Evolutionary conservation across 2,888 invertebrate genomes (phyloP), one percentile per base, ranked within the genome.

Genomic region (Acanthosepion esculentum): DNA sequence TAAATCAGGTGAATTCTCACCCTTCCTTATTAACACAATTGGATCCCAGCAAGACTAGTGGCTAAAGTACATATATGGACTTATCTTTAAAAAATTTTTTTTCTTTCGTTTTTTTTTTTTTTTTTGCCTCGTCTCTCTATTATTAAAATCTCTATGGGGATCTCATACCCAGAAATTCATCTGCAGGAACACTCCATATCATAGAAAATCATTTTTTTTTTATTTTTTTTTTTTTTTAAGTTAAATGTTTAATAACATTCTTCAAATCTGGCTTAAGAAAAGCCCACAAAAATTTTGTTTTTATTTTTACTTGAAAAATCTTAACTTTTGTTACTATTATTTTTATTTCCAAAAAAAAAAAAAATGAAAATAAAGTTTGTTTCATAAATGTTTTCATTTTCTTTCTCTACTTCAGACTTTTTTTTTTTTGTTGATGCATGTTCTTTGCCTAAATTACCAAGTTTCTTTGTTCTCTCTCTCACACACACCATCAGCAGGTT

Each of bases 1-100:
- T 93, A 53, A n/a, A n/a, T 10, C 93, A 48, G 20, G 93, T 93
- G 53, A 93, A 48, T 93, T 93, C 93, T n/a, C 78, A 78, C 78
- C 78, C 78, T 6, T 50, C 93, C 23, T 33, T 93, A 93, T 53
- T 93, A 26, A 20, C 93, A 93, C 93, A 93, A 93, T 48, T 93
- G 93, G 93, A 93, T 48, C 48, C 93, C 53, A 93, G n/a, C 29
- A 48, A 33, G 48, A 92, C 48, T 29, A 92, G 92, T 92, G 92
- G 92, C 92, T 92, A 29, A 92, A 41, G 15, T 23, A 59, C 91
- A 20, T 5, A 20, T 5, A 91, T 48, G 48, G 48, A 91, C 91
- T 91, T 91, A 18, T 29, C n/a, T 91, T n/a, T 33, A 12, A 12
- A 12, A 91, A 33, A 20, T 91, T 33, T 33, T 20, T 48, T 91